Evolutionary conservation across 2,797 vertebrate genomes (phyloP), one percentile per base, ranked within the genome.

Genomic region (Vultur gryphus): DNA sequence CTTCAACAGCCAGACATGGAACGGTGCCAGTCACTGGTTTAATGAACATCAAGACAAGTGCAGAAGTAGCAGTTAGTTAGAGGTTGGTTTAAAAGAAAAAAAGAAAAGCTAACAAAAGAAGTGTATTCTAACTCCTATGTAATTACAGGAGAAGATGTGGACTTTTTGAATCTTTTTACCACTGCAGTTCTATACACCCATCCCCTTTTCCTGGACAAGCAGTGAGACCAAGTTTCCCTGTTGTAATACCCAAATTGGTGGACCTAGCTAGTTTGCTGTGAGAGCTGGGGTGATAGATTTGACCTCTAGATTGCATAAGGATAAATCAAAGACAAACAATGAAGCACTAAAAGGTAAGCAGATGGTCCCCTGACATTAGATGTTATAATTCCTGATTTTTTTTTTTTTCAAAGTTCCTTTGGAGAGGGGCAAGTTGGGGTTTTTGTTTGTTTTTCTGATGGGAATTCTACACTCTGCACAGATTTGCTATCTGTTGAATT

Each of bases 1-100:
- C 46, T 95, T 93, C 87, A 43, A 69, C 28, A 24, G 80, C 51
- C 79, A 95, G 78, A 84, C 14, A 5, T 96, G 92, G 94, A 96
- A 91, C 23, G 1, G 35, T 95, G 97, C 93, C 97, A 95, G 75
- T 93, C 64, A 29, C 26, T 10, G 18, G 37, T 52, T 93, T 91
- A 90, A 90, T 73, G 90, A 97, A 90, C 83, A 70, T 73, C 57
- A 67, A 92, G 62, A 33, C 4, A 19, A 83, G 44, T 8, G 35
- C 58, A 65, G 39, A 93, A 88, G 77, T n/a, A 58, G 54, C 52
- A 82, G 58, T 80, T 57, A 26, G 37, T 77, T 75, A 59, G 54
- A 33, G 75, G 24, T 13, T 52, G n/a, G 19, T 75, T 73, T 79
- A 54, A 69, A 73, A 17, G 14, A 48, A 37, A 54, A 72, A 44